phyloP scores from a whole-genome alignment of 2,888 invertebrate species.

The Byasa hedistus region DNA sequence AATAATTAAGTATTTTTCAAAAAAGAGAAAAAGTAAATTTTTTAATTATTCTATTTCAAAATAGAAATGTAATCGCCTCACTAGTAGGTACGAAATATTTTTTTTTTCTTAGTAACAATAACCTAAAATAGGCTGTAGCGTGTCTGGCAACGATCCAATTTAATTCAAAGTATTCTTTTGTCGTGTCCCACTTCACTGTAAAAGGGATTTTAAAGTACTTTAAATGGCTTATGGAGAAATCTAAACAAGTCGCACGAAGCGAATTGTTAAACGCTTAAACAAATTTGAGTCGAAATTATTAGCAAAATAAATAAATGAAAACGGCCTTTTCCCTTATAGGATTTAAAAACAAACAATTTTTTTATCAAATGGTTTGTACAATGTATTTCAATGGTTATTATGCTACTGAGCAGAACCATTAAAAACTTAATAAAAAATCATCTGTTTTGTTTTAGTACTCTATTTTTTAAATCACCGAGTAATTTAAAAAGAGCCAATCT shows the following conservation, averaged over 20 bases:
- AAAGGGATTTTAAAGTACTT: conserved; percentile 14
- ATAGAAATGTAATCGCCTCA: background rate
- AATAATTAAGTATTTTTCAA: too few species aligned
- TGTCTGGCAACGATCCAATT: conserved; percentile 22
- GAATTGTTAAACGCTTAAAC: background rate
- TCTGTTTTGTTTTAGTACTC: too few species aligned
- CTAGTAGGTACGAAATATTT: background rate
- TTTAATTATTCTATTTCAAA: background rate
- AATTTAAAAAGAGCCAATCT: too few species aligned
- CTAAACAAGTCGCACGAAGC: background rate
- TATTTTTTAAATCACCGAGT: too few species aligned
- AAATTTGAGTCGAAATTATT: background rate
- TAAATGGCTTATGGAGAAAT: conserved; percentile 6
- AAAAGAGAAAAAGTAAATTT: background rate
- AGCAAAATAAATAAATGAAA: background rate
- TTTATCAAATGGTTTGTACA: too few species aligned
- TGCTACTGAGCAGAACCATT: too few species aligned
- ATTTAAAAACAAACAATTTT: too few species aligned
- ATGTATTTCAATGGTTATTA: too few species aligned
- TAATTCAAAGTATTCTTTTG: conserved; percentile 14
- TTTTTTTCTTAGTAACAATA: conserved; percentile 1
- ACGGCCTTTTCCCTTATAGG: too few species aligned
- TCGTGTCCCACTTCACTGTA: conserved; percentile 8
- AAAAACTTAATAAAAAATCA: too few species aligned
- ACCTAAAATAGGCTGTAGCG: conserved; percentile 10